phyloP scores from a whole-genome alignment of 2,797 vertebrate genomes.

The Serranus cabrilla region DNA sequence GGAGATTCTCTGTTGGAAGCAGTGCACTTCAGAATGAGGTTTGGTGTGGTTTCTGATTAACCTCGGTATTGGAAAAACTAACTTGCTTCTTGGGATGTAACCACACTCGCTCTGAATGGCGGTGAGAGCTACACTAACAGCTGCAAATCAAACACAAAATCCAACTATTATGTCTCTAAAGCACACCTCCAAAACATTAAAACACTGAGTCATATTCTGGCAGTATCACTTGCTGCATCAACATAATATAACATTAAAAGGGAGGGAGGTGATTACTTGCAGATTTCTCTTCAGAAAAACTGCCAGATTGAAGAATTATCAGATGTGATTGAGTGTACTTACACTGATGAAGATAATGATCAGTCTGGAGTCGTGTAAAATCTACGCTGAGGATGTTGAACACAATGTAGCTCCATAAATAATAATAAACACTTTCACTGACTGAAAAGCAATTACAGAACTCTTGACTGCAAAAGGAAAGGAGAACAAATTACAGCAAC shows the following conservation, averaged over 20 bases:
- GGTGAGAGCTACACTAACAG: constrained; percentile 38
- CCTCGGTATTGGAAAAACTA: constrained; percentile 13
- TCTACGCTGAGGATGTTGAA: constrained; percentile 14
- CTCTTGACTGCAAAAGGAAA: constrained; percentile 30
- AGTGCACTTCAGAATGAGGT: constrained; percentile 22
- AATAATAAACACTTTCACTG: constrained; percentile 36
- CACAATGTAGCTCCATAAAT: constrained; percentile 42
- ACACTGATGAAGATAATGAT: constrained; percentile 46
- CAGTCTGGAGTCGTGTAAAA: constrained; percentile 19
- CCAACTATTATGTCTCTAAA: constrained; percentile 15
- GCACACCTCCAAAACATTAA: constrained; percentile 24
- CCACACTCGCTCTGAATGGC: constrained; percentile 15
- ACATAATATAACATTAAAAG: neutral
- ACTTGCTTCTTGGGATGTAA: constrained; percentile 16
- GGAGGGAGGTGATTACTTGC: neutral
- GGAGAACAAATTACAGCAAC: constrained; percentile 32
- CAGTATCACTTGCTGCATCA: constrained; percentile 18
- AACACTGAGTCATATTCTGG: constrained; percentile 11
- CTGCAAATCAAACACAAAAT: constrained; percentile 46
- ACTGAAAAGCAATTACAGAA: constrained; percentile 37
- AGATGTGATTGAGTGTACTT: constrained; percentile 26
- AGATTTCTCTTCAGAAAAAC: constrained; percentile 16
- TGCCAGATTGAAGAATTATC: constrained; percentile 14
- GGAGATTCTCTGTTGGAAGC: constrained; percentile 13
- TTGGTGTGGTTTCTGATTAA: constrained; percentile 30